Evolutionary conservation across 2,888 invertebrate genomes (phyloP).

Genomic region (Prenolepis imparis): DNA sequence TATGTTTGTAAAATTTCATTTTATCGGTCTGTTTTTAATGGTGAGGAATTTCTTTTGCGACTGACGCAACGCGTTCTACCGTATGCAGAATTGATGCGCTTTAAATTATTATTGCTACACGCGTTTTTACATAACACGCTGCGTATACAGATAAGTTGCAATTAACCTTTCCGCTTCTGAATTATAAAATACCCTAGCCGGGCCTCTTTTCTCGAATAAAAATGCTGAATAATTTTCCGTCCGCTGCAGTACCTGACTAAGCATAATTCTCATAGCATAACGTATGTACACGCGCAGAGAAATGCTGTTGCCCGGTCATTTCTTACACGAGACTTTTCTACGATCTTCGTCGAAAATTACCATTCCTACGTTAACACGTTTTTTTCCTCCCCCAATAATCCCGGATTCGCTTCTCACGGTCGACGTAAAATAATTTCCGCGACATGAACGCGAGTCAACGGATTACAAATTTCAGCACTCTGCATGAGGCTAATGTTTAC

Average conservation of each 20-base stretch:
- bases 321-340: slow-evolving; percentile 41
- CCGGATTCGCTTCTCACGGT: slow-evolving; percentile 21
- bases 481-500: slow-evolving; percentile 3
- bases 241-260: slow-evolving; percentile 53
- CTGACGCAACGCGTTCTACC: slow-evolving; percentile 1
- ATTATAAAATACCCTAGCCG: slow-evolving; percentile 37
- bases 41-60: not conserved
- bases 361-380: slow-evolving; percentile 41
- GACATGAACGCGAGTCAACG: slow-evolving; percentile 37
- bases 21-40: slow-evolving; percentile 8
- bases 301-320: slow-evolving; percentile 51
- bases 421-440: slow-evolving; percentile 36
- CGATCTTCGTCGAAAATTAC: slow-evolving; percentile 41
- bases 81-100: slow-evolving; percentile 17
- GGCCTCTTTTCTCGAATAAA: slow-evolving; percentile 21
- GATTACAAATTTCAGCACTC: slow-evolving; percentile 39
- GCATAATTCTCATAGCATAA: slow-evolving; percentile 50
- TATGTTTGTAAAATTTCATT: slow-evolving; percentile 20
- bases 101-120: slow-evolving; percentile 28
- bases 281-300: slow-evolving; percentile 37
- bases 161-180: slow-evolving; percentile 46
- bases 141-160: slow-evolving; percentile 41
- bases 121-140: slow-evolving; percentile 21
- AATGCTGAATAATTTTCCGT: slow-evolving; percentile 57
- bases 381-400: slow-evolving; percentile 8